Conservation (phyloP, 2,113 vertebrate genomes). For the Riparia riparia region DNA sequence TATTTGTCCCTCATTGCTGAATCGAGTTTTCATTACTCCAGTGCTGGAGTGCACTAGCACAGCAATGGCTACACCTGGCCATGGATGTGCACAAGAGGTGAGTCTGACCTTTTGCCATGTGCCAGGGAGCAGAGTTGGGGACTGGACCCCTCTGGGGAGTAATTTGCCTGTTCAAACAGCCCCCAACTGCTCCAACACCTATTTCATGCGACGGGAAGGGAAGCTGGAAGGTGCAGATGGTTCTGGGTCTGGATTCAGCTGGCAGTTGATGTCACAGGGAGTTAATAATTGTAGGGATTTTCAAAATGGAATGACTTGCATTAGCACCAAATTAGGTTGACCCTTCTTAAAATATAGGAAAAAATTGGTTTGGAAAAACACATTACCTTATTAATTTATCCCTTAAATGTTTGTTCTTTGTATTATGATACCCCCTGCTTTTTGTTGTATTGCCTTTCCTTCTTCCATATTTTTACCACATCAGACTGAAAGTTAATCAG, state of each 20-base stretch:
- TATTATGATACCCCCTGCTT: neutral
- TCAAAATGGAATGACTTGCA: neutral
- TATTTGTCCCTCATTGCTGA: neutral
- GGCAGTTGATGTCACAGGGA: neutral
- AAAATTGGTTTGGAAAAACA: neutral
- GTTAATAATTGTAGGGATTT: neutral
- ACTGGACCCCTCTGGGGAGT: neutral
- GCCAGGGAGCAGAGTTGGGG: neutral
- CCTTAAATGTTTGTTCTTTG: neutral
- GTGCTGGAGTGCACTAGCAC: neutral
- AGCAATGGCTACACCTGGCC: neutral
- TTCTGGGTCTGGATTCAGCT: neutral
- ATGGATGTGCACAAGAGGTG: rapidly evolving
- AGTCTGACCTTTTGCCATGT: neutral
- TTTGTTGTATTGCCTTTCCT: neutral
- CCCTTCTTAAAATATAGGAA: neutral
- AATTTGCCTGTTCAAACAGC: neutral
- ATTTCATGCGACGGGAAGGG: neutral
- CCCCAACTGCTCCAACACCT: neutral
- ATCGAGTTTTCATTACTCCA: rapidly evolving
- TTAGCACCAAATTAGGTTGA: neutral
- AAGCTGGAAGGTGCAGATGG: neutral
- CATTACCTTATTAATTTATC: neutral
- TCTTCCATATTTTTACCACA: neutral
- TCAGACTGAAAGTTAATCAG: neutral